Evolutionary conservation across 2,888 invertebrate genomes (phyloP).

Genomic region (Netelia fuscicornis): DNA sequence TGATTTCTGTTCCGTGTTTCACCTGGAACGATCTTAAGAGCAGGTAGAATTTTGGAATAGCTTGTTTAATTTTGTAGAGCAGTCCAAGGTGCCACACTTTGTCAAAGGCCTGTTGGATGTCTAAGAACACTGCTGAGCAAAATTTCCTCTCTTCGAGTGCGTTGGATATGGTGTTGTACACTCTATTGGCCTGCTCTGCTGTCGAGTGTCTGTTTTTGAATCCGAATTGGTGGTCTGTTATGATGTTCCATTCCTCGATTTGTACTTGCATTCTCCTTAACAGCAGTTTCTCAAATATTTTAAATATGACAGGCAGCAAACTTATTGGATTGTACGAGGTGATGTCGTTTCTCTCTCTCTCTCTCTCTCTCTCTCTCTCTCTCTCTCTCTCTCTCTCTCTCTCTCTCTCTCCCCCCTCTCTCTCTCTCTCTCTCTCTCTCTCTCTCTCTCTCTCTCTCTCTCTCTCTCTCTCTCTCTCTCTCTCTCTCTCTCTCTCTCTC

Average conservation of each 20-base stretch:
- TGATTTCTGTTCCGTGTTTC: not conserved
- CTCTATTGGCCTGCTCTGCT: slow-evolving; percentile 24
- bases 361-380: no score
- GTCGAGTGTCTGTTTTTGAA: slow-evolving; percentile 67
- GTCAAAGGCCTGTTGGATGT: slow-evolving; percentile 70
- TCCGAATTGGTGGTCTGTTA: slow-evolving; percentile 70
- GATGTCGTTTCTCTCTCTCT: no score
- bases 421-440: no score
- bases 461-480: no score
- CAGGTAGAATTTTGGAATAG: slow-evolving; percentile 56
- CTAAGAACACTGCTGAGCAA: slow-evolving; percentile 68
- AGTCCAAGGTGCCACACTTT: slow-evolving; percentile 72
- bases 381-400: no score
- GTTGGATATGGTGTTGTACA: slow-evolving; percentile 59
- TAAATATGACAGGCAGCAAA: slow-evolving; percentile 9
- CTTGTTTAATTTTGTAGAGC: slow-evolving; percentile 66
- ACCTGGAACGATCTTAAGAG: slow-evolving; percentile 43
- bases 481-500: no score
- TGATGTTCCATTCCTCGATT: slow-evolving; percentile 50
- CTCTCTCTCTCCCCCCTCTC: no score
- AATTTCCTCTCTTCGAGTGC: slow-evolving; percentile 66
- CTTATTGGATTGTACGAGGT: slow-evolving; percentile 72
- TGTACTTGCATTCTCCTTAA: slow-evolving; percentile 56
- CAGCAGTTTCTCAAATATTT: slow-evolving; percentile 72
- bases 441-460: no score